Conservation (phyloP, 92 coral and sea anemone genomes). For the Phenganax subtilis region DNA sequence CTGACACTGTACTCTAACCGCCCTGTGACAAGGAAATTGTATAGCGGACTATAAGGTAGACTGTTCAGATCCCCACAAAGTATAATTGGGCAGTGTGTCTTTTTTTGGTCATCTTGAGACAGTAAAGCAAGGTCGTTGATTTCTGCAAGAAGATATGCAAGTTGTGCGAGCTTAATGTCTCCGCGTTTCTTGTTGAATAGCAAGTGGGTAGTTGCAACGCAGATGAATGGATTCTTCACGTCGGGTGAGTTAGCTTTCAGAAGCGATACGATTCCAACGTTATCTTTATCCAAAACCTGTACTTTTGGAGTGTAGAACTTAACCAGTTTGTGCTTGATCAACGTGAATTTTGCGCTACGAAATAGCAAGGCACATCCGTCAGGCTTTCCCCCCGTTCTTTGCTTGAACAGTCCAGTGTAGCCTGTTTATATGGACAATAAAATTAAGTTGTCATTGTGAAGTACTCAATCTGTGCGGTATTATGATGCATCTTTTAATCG, state of each 20-base stretch:
- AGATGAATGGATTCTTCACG: conserved; percentile 43
- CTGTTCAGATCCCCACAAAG: conserved; percentile 91
- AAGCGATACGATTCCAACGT: conserved; percentile 65
- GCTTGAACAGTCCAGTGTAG: conserved; percentile 68
- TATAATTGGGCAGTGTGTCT: conserved; percentile 55
- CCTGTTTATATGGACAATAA: conserved; percentile 44
- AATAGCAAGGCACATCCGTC: conserved; percentile 97
- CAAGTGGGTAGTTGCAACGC: conserved; percentile 86
- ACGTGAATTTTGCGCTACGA: conserved; percentile 56
- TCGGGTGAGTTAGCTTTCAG: conserved; percentile 51
- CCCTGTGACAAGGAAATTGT: conserved; percentile 59
- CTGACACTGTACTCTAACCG: conserved; percentile 54
- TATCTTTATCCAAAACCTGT: conserved; percentile 72
- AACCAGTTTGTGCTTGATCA: conserved; percentile 54
- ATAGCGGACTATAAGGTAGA: conserved; percentile 75
- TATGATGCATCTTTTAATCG: too few species aligned
- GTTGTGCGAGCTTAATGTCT: conserved; percentile 81
- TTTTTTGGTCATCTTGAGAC: conserved; percentile 19
- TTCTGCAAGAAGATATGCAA: conserved; percentile 79
- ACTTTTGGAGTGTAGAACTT: conserved; percentile 60
- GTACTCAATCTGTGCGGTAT: too few species aligned
- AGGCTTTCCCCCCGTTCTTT: conserved; percentile 77
- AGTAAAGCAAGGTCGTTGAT: conserved; percentile 54
- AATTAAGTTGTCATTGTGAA: background rate
- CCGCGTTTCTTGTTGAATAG: conserved; percentile 89